Conservation (phyloP, 2,797 vertebrate genomes). For the Molossus molossus region DNA sequence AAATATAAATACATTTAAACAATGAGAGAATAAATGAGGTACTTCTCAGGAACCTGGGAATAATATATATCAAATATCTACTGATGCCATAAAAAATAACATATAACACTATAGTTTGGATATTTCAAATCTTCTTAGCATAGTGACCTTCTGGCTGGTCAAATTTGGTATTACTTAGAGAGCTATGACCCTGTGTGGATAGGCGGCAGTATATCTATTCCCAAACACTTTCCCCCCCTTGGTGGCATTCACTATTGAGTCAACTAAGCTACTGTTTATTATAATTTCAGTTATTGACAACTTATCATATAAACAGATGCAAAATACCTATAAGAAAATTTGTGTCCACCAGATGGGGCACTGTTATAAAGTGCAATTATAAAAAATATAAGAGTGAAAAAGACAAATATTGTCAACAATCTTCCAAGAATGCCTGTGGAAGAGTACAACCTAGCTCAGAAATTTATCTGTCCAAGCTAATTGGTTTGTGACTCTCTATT, state of each 20-base stretch:
- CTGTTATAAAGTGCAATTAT: not conserved
- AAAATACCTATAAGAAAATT: not conserved
- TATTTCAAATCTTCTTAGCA: not conserved
- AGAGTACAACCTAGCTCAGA: not conserved
- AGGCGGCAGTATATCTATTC: not conserved
- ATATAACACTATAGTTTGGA: not conserved
- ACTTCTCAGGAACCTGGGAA: not conserved
- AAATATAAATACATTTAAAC: not conserved
- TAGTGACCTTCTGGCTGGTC: not conserved
- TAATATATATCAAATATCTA: not conserved
- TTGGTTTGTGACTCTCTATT: conserved; percentile 7
- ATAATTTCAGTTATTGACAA: not conserved
- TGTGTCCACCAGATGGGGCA: not conserved
- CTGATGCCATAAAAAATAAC: not conserved
- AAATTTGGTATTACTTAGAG: not conserved
- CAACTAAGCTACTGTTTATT: not conserved
- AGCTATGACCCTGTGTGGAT: not conserved
- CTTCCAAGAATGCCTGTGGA: not conserved
- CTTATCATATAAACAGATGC: not conserved
- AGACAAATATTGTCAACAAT: not conserved
- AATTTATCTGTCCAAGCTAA: conserved; percentile 4
- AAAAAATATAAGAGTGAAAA: not conserved
- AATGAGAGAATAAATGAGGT: not conserved
- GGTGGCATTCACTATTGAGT: not conserved
- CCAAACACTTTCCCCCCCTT: not conserved